Base-by-base conservation (phyloP, 92 coral and sea anemone species). In the Pocillopora meandrina region DNA sequence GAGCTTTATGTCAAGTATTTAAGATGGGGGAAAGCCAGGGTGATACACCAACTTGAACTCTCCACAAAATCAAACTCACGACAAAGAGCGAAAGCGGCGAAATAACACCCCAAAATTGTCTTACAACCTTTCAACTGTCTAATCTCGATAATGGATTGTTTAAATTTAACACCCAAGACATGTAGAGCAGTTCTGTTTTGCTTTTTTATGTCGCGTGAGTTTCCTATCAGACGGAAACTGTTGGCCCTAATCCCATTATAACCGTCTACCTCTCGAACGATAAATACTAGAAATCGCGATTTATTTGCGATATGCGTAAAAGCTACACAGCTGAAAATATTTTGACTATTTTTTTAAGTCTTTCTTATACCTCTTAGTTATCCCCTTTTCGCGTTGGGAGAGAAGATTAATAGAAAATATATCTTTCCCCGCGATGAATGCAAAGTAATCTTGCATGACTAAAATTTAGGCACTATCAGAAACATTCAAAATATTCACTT, bases 131-230 rank as follows among this genome's bases (percentile, higher is more conserved):
- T 16, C 70, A 34, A 71, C 21, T 3, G n/a, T 8, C 20, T 15
- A 60, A 11, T 34, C 12, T 67, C 17, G 21, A 81, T 68, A 81
- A 21, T n/a, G 61, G 12, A 36, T 33, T 34, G n/a, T 36, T 81
- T 71, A 59, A n/a, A 6, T 59, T 33, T 23, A 20, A 19, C 61
- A 71, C 5, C n/a, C 13, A 10, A 18, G 16, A 19, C 85, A 47
- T 42, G 56, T 19, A 23, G 61, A 71, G 15, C 13, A 58, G 63
- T 56, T 59, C 85, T 69, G 23, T 36, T 55, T 59, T 70, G 35
- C 57, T 17, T 60, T 58, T 59, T 71, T 70, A 36, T 34, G n/a
- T 81, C 85, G 85, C 85, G 85, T 81, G 85, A 81, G 76, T 34
- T 33, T 70, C 65, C 68, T 81, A 81, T 81, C 77, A 59, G 70